Conservation (phyloP, 2,888 invertebrate genomes). For the Acronicta psi region DNA sequence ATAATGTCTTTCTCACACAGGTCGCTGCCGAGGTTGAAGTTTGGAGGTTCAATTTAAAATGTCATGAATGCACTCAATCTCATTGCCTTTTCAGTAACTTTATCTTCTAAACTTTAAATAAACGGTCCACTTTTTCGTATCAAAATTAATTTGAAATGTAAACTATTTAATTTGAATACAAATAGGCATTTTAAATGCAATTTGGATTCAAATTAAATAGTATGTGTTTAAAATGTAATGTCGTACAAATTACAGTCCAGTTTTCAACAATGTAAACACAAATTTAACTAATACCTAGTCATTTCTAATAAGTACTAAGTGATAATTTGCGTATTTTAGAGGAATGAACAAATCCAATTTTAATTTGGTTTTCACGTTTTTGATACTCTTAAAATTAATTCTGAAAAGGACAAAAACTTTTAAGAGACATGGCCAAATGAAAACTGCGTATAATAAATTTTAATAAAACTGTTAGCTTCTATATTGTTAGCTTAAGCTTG, state of each 20-base stretch:
- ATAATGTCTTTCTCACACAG: background rate
- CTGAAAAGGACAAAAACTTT: background rate
- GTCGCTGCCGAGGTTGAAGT: background rate
- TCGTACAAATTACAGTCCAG: conserved; percentile 16
- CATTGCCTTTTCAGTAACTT: background rate
- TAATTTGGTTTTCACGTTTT: background rate
- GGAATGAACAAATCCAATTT: conserved; percentile 17
- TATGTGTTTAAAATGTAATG: conserved; percentile 15
- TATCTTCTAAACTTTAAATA: background rate
- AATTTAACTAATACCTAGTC: conserved; percentile 18
- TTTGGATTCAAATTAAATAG: too few relatives aligned
- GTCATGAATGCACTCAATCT: background rate
- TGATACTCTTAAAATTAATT: conserved; percentile 2
- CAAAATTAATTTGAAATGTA: background rate
- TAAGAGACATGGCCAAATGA: conserved; percentile 2
- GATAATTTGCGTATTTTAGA: conserved; percentile 5
- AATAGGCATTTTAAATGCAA: conserved; percentile 21
- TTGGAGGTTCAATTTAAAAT: background rate
- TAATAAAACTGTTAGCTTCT: background rate
- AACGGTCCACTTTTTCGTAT: background rate
- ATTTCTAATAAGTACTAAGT: background rate
- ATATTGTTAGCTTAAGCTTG: too few relatives aligned
- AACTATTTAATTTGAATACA: conserved; percentile 6
- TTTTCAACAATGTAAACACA: conserved; percentile 16
- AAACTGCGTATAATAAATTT: conserved; percentile 1